Evolutionary conservation across 2,888 invertebrate species (phyloP).

Genomic region (Caenorhabditis wallacei): DNA sequence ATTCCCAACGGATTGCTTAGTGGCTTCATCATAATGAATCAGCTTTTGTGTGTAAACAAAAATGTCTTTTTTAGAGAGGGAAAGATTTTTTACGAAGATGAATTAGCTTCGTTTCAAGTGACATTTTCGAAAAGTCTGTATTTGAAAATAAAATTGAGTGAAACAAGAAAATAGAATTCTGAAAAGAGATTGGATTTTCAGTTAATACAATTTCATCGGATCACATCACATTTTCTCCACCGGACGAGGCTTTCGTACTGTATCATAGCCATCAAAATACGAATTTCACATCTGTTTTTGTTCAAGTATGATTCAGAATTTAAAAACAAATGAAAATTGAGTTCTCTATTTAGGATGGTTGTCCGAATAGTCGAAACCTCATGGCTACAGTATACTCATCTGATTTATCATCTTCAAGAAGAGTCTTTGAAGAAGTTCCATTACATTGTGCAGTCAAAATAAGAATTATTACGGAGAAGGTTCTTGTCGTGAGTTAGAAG

Average conservation of each 20-base stretch:
- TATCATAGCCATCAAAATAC: slow-evolving; percentile 63
- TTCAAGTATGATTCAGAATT: slow-evolving; percentile 37
- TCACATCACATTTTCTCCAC: slow-evolving; percentile 59
- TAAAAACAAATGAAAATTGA: too few species aligned
- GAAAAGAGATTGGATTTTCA: slow-evolving; percentile 8
- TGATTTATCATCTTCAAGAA: slow-evolving; percentile 54
- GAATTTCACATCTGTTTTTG: slow-evolving; percentile 63
- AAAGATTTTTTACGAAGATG: slow-evolving; percentile 16
- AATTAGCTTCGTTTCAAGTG: slow-evolving; percentile 3
- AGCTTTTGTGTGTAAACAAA: slow-evolving; percentile 22
- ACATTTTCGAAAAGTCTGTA: neutral
- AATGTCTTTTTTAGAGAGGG: neutral
- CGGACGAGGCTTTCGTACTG: slow-evolving; percentile 59
- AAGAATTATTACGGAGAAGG: slow-evolving; percentile 67
- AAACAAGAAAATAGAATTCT: neutral
- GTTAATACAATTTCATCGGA: slow-evolving; percentile 19
- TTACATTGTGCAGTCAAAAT: slow-evolving; percentile 74
- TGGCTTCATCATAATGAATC: slow-evolving; percentile 28
- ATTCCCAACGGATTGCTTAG: slow-evolving; percentile 34
- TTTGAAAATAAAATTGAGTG: neutral
- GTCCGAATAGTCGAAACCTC: slow-evolving; percentile 69
- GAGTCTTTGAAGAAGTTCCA: slow-evolving; percentile 69
- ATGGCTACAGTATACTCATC: slow-evolving; percentile 63
- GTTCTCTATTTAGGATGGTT: slow-evolving; percentile 73
- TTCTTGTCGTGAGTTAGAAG: slow-evolving; percentile 64